Base-by-base conservation (phyloP, 2,113 vertebrate genomes). In the Rhinichthys klamathensis region DNA sequence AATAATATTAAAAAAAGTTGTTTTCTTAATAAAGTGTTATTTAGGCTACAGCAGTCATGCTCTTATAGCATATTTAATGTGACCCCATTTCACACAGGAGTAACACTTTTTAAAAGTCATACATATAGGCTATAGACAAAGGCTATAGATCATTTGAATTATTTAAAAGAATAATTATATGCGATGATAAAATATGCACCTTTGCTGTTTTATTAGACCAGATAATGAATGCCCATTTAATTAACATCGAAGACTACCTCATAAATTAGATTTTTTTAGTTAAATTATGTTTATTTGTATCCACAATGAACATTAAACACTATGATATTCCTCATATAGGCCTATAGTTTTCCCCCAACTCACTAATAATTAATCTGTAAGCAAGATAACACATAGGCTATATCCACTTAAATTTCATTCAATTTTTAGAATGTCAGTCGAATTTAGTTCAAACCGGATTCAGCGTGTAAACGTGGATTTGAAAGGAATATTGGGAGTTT, bases 1-100 rank as follows among this genome's bases (percentile, higher is more conserved):
- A 51, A 15, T 18, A 6, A 67, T 35, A 88, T 89, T 15, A 75
- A 75, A 49, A n/a, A 15, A 16, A 7, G 16, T 67, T 7, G 6
- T 32, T 35, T 72, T 72, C 16, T 5, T 38, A 32, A 35, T 35
- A 65, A 12, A n/a, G 18, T 70, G 32, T 41, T 69, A 5, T 23
- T 35, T 35, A 30, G 30, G 30, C 30, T 30, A 69, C 65, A 69
- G 30, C 18, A 70, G 32, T 56, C 18, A 38, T 18, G 35, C 18
- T 69, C 6, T 11, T 21, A 10, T 35, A 23, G 18, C 18, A 6
- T 56, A 54, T 41, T 63, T 27, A 63, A 69, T 38, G 16, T 11
- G 8, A 69, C 3, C 18, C 27, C 13, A 16, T 32, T 32, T 16
- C 6, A 56, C 18, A 56, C 27, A 10, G 3, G 6, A 63, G 61